Conservation (phyloP, 2,113 vertebrate genomes). For the Oostethus manadensis region DNA sequence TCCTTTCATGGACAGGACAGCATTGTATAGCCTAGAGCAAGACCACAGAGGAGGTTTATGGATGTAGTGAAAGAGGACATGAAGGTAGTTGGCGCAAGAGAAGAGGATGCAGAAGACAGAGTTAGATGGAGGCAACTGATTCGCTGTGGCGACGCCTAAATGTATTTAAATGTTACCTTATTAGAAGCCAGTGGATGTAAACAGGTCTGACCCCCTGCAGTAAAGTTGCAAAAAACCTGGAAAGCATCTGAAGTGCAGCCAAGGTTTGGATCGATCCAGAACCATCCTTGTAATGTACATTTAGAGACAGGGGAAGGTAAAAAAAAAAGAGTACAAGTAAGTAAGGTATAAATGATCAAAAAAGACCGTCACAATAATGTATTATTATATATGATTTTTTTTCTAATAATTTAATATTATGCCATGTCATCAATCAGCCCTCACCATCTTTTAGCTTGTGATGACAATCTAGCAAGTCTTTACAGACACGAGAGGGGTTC, state of each 20-base stretch:
- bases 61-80: too few species aligned
- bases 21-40: too few species aligned
- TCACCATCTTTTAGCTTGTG: constrained; percentile 83
- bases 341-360: not conserved
- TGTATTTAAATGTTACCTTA: constrained; percentile 73
- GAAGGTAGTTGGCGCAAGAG: too few species aligned
- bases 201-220: constrained; percentile 93
- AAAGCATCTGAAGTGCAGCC: constrained; percentile 93
- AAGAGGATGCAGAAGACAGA: too few species aligned
- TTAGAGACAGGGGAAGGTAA: not conserved
- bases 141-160: too few species aligned
- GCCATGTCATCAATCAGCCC: constrained; percentile 13
- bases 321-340: too few species aligned
- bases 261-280: constrained; percentile 97
- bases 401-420: not conserved
- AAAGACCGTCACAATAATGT: too few species aligned
- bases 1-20: too few species aligned
- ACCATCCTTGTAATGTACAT: constrained; percentile 76
- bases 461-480: constrained; percentile 88
- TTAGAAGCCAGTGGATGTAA: constrained; percentile 80
- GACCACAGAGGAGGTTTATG: too few species aligned
- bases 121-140: too few species aligned
- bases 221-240: constrained; percentile 97
- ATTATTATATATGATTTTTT: too few species aligned
- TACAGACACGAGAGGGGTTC: constrained; percentile 92